Conservation (phyloP, 2,797 vertebrate genomes). For the Chaunax sp. region DNA sequence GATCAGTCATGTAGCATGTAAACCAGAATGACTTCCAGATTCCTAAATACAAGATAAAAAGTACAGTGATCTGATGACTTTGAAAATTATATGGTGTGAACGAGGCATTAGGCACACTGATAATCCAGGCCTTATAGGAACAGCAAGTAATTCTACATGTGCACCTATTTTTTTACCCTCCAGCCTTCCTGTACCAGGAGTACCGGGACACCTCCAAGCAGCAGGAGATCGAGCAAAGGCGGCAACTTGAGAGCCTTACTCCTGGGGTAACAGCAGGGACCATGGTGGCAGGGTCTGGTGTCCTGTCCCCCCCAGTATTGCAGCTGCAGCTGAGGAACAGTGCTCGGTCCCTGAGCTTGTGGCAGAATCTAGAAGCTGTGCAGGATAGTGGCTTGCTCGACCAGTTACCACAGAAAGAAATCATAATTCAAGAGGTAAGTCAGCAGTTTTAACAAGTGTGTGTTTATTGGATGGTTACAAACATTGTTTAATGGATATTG, state of each 20-base stretch:
- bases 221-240: constrained; percentile 92
- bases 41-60: too few relatives aligned
- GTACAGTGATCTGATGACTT: too few relatives aligned
- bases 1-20: too few relatives aligned
- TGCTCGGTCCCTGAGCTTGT: constrained; percentile 86
- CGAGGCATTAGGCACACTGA: too few relatives aligned
- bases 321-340: constrained; percentile 84
- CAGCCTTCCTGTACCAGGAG: constrained; percentile 96
- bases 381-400: constrained; percentile 88
- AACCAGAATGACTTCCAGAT: too few relatives aligned
- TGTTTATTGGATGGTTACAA: background rate
- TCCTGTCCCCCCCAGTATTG: constrained; percentile 61
- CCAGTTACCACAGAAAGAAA: constrained; percentile 87
- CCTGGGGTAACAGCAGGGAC: constrained; percentile 37
- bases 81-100: too few relatives aligned
- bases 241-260: constrained; percentile 86
- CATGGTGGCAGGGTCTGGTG: constrained; percentile 24
- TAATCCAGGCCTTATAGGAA: background rate
- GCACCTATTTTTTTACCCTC: constrained; percentile 33
- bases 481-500: too few relatives aligned
- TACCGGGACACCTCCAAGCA: constrained; percentile 94
- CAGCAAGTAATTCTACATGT: background rate
- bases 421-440: constrained; percentile 94
- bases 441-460: too few relatives aligned
- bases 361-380: constrained; percentile 94